Base-by-base conservation (phyloP, 92 coral and sea anemone species). In the Umimayanthus kanabou region DNA sequence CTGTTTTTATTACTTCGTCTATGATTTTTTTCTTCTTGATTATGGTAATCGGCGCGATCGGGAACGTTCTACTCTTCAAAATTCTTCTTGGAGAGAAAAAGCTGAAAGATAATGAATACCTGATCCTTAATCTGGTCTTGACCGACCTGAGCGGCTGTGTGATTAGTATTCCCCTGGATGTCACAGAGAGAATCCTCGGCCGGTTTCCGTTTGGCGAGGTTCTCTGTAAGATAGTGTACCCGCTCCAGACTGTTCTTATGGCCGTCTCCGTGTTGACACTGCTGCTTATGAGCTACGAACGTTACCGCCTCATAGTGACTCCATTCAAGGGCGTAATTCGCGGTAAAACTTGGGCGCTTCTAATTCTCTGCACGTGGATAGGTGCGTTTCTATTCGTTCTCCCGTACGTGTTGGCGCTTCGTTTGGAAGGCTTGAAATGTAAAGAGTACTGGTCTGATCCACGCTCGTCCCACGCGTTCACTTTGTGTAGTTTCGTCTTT, bases 81-180 rank as follows among this genome's bases (percentile, higher is more conserved):
- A 81, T 80, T 72, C 40, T 90, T 47, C 80, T 82, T 64, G 69
- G 71, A 50, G 90, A 82, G 37, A 83, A 83, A 18, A 90, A 87
- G 79, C 39, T 85, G n/a, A 90, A 87, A 50, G 73, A 85, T 10
- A 90, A 89, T 39, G 93, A 90, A 77, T 90, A 87, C 39, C 57
- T 90, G 53, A 90, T 90, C 78, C 84, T 90, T 65, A 90, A 87
- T 53, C 77, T 90, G 45, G 93, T 89, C 64, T n/a, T 82, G 25
- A 84, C 91, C 25, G 91, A 84, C 81, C 78, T 89, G 0, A 77
- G 87, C 29, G 84, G 33, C 9, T 84, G 91, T 29, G 39, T 50
- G 73, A 77, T 92, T 23, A 87, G 97, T 43, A 90, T 94, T 53
- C 97, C 97, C n/a, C 85, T 94, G 72, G 93, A 94, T 70, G 77